phyloP scores from a whole-genome alignment of 1,140 invertebrate species.

The Drosophila sproati region DNA sequence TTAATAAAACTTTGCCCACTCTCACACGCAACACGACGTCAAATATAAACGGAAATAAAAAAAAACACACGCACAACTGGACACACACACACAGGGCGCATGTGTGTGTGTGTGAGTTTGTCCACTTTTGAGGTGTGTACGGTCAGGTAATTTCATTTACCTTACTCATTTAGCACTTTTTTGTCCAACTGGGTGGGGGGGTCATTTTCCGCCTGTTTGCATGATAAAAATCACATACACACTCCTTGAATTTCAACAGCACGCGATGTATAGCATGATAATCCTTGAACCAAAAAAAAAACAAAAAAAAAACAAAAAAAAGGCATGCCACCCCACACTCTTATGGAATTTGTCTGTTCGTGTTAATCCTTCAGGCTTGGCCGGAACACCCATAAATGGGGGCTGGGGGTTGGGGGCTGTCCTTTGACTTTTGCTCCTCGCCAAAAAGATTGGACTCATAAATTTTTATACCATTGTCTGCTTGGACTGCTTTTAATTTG shows the following conservation, averaged over 20 bases:
- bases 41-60: constrained; percentile 45
- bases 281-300: constrained; percentile 67
- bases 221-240: constrained; percentile 85
- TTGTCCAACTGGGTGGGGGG: constrained; percentile 25
- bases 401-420: constrained; percentile 12
- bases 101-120: constrained; percentile 6
- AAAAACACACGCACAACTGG: constrained; percentile 50
- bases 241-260: constrained; percentile 82
- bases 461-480: constrained; percentile 71
- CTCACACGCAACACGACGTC: constrained; percentile 48
- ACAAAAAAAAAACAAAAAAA: not conserved
- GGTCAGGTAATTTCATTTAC: constrained; percentile 80
- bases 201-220: constrained; percentile 77
- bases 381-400: constrained; percentile 55
- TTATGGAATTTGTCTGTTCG: constrained; percentile 20
- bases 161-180: constrained; percentile 80
- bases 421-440: constrained; percentile 66
- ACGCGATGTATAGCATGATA: constrained; percentile 83
- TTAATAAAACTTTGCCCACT: constrained; percentile 59
- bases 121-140: constrained; percentile 75
- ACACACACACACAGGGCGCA: constrained; percentile 6
- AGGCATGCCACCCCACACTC: constrained; percentile 15
- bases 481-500: constrained; percentile 57
- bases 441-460: constrained; percentile 54
- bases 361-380: constrained; percentile 21